Percentiles rank a stretch among this genome's conserved stretches.
Evolutionary conservation across 1,140 invertebrate genomes (phyloP).

Genomic region (Drosophila santomea): DNA sequence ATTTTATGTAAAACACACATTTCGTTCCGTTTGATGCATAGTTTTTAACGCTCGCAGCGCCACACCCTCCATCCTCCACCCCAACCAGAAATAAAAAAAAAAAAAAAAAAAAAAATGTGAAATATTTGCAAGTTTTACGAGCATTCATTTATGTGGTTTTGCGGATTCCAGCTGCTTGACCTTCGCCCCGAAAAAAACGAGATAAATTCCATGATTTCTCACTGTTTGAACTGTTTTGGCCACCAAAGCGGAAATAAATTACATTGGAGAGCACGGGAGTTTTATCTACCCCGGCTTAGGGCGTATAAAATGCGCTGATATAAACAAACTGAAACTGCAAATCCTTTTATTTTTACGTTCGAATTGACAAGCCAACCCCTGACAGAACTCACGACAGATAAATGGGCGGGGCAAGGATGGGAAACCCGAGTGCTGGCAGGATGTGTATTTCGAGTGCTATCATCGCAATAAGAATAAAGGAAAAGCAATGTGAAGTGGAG

Average conservation of each 20-base stretch:
- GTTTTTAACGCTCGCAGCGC: constrained; percentile 57
- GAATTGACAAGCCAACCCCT: constrained; percentile 46
- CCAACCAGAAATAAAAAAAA: constrained; percentile 17
- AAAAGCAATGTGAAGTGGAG: constrained; percentile 54
- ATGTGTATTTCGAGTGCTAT: constrained; percentile 73
- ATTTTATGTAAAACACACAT: constrained; percentile 82
- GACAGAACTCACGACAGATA: constrained; percentile 39
- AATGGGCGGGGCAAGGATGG: constrained; percentile 41
- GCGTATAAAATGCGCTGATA: constrained; percentile 66
- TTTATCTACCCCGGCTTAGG: constrained; percentile 41
- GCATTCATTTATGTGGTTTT: constrained; percentile 67
- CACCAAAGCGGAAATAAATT: constrained; percentile 74
- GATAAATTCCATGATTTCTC: constrained; percentile 79
- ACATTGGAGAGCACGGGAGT: constrained; percentile 38
- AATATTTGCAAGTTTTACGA: constrained; percentile 78
- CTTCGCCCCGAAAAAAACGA: constrained; percentile 55
- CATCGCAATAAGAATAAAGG: constrained; percentile 57
- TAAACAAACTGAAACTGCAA: constrained; percentile 60
- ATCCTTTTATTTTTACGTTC: constrained; percentile 51
- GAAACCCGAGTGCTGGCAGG: constrained; percentile 58
- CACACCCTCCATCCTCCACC: not conserved
- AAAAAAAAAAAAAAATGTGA: constrained; percentile 28
- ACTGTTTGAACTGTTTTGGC: constrained; percentile 71
- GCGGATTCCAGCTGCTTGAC: constrained; percentile 54
- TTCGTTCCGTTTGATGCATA: constrained; percentile 73